Evolutionary conservation across 2,113 vertebrate genomes (phyloP).

Genomic region (Tapirus terrestris): DNA sequence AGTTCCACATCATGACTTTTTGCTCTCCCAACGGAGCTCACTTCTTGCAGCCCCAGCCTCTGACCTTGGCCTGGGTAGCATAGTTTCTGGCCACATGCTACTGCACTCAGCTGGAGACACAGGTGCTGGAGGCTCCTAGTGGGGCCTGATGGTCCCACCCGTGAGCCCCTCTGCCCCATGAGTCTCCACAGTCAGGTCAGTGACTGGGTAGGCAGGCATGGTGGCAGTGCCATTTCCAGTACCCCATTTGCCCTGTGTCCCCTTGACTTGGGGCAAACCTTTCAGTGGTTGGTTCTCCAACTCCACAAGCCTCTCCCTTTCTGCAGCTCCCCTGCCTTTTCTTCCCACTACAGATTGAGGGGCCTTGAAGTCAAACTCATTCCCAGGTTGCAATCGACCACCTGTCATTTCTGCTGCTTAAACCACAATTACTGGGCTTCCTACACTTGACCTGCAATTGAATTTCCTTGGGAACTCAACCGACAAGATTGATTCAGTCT

Average conservation of each 20-base stretch:
- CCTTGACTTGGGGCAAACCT: not conserved
- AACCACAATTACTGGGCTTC: conserved; percentile 70
- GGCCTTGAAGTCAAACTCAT: conserved; percentile 66
- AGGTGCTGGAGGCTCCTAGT: not conserved
- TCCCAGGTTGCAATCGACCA: conserved; percentile 69
- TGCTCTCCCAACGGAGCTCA: not conserved
- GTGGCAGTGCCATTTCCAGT: not conserved
- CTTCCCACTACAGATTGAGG: not conserved
- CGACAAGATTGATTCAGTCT: conserved; percentile 80
- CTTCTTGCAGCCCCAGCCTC: not conserved
- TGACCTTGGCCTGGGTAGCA: not conserved
- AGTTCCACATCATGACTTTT: not conserved
- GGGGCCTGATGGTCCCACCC: accelerated
- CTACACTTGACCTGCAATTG: conserved; percentile 78
- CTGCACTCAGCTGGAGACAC: not conserved
- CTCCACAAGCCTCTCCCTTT: not conserved
- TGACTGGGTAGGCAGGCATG: not conserved
- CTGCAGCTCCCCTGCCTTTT: not conserved
- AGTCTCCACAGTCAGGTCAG: not conserved
- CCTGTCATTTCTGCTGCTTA: conserved; percentile 72
- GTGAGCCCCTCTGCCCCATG: accelerated
- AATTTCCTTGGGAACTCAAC: conserved; percentile 76
- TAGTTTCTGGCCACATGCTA: not conserved
- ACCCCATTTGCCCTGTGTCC: not conserved
- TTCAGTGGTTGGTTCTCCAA: not conserved